These are phyloP conservation scores for Chymomyza costata DNA, from an alignment of 1,140 invertebrate genomes.

Conservation along the genomic window DNA sequence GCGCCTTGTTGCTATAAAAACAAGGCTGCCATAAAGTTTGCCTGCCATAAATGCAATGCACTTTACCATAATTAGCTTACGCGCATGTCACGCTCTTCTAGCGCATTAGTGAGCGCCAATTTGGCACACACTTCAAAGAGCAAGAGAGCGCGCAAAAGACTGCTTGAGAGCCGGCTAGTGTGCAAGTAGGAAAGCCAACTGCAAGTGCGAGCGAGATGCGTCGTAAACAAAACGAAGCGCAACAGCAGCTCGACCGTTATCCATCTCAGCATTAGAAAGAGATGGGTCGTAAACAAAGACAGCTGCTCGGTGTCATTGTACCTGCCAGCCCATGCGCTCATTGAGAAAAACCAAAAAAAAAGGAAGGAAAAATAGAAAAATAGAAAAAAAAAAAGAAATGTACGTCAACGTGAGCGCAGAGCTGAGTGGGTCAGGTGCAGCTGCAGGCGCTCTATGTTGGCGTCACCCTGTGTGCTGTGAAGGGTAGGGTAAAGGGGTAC, in stretches of 20 bases:
- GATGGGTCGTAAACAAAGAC: slow-evolving; percentile 74
- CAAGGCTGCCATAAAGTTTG: slow-evolving; percentile 13
- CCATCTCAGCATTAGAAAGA: slow-evolving; percentile 56
- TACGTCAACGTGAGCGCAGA: slow-evolving; percentile 30
- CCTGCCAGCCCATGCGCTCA: slow-evolving; percentile 37
- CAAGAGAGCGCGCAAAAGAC: slow-evolving; percentile 30
- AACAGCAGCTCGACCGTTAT: slow-evolving; percentile 13
- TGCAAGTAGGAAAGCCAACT: slow-evolving; percentile 9
- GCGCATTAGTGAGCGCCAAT: too few species aligned
- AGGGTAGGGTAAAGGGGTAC: too few species aligned
- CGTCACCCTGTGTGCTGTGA: slow-evolving; percentile 11
- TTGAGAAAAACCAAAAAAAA: slow-evolving; percentile 23
- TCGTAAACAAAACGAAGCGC: slow-evolving; percentile 61
- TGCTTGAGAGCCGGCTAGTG: slow-evolving; percentile 1
- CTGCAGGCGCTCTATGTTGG: too few species aligned
- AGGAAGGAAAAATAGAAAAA: not conserved
- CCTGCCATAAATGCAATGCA: slow-evolving; percentile 22
- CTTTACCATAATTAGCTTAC: too few species aligned
- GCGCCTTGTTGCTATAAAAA: not conserved
- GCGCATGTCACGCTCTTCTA: slow-evolving; percentile 14
- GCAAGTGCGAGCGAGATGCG: slow-evolving; percentile 56
- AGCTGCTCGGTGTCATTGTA: slow-evolving; percentile 68
- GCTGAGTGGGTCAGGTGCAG: slow-evolving; percentile 63
- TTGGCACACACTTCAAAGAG: not conserved
- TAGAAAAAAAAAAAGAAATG: slow-evolving; percentile 4